Percentiles rank a stretch among this genome's conserved stretches.
Evolutionary conservation across 2,797 vertebrate species (phyloP).

Genomic region (Pelochelys cantorii): DNA sequence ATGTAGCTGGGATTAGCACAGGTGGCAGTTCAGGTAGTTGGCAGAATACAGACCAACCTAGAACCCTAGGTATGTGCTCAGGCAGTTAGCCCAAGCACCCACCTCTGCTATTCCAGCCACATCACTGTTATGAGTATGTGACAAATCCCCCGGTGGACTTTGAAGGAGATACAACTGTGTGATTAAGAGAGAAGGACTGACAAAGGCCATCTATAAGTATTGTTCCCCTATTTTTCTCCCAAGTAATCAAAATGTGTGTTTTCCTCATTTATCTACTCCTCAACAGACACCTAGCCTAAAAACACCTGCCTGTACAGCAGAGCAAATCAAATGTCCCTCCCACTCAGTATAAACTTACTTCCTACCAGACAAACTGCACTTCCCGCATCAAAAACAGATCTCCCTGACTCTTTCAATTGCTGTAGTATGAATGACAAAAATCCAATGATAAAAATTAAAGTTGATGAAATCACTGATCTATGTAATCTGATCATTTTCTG

Average conservation of each 20-base stretch:
- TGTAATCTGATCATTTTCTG: not conserved
- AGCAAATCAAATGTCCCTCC: not conserved
- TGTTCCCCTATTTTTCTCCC: not conserved
- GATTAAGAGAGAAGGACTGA: not conserved
- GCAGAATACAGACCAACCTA: too few species aligned
- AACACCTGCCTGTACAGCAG: not conserved
- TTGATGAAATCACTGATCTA: not conserved
- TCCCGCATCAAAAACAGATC: not conserved
- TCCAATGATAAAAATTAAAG: slow-evolving; percentile 8
- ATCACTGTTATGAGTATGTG: too few species aligned
- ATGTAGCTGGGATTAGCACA: too few species aligned
- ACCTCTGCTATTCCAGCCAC: too few species aligned
- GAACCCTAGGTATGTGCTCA: too few species aligned
- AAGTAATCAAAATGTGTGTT: not conserved
- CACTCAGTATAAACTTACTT: not conserved
- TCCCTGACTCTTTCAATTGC: not conserved
- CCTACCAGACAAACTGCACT: not conserved
- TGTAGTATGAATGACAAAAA: not conserved
- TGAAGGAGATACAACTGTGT: not conserved
- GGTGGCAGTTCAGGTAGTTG: too few species aligned
- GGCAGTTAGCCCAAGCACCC: too few species aligned
- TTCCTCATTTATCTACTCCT: not conserved
- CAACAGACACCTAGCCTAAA: not conserved
- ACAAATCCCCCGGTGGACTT: too few species aligned
- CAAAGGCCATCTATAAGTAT: not conserved